Conservation (phyloP, 2,888 invertebrate species). For the Clepsis dumicolana region DNA sequence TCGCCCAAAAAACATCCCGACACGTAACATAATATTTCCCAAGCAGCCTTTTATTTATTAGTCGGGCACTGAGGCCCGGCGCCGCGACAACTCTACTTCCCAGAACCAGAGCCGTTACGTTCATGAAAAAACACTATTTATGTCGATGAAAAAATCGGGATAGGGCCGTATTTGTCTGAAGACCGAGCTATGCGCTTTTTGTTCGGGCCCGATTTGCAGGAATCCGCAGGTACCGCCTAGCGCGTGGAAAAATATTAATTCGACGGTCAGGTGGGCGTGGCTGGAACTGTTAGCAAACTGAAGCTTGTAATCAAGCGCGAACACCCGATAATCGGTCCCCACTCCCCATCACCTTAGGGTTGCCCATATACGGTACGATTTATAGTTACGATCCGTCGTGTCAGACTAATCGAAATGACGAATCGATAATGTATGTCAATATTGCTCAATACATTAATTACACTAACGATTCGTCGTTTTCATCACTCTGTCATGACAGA, state of each 20-base stretch:
- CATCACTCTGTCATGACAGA: too few relatives aligned
- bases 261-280: constrained; percentile 67
- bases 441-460: too few relatives aligned
- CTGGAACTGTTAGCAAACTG: constrained; percentile 54
- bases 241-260: constrained; percentile 71
- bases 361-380: too few relatives aligned
- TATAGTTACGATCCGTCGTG: too few relatives aligned
- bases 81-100: constrained; percentile 82
- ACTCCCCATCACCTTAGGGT: not conserved
- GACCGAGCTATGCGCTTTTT: constrained; percentile 79
- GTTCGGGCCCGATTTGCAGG: constrained; percentile 76
- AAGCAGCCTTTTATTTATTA: constrained; percentile 84
- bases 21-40: constrained; percentile 85
- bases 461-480: too few relatives aligned
- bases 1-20: constrained; percentile 76
- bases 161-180: constrained; percentile 75
- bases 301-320: constrained; percentile 40
- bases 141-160: constrained; percentile 82
- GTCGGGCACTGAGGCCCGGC: constrained; percentile 71
- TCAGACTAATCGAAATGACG: too few relatives aligned
- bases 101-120: constrained; percentile 82
- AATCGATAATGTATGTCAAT: too few relatives aligned
- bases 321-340: not conserved
- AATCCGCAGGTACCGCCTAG: constrained; percentile 77
- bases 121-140: constrained; percentile 84